Evolutionary conservation across 2,888 invertebrate genomes (phyloP), one percentile per base, ranked within the genome.

Genomic region (Mimumesa dahlbomi): DNA sequence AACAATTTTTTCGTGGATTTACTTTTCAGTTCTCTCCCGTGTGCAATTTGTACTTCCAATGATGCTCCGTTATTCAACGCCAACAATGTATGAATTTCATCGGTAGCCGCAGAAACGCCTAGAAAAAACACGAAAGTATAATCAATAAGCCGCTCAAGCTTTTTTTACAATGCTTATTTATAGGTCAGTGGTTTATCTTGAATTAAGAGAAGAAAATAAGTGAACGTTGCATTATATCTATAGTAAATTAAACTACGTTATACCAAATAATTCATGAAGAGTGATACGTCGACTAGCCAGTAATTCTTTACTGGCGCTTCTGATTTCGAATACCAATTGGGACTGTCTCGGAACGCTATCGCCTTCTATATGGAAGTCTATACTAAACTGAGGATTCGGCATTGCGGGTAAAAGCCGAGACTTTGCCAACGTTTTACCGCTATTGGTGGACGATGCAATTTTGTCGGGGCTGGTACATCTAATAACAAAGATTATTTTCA

Each of bases 181-280:
- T n/a, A n/a, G n/a, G n/a, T n/a, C n/a, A n/a, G n/a, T n/a, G n/a
- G n/a, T n/a, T n/a, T n/a, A n/a, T n/a, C n/a, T n/a, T n/a, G n/a
- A 25, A 25, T 22, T 11, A 18, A 53, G 40, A n/a, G 11, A 38
- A 18, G 14, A 31, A 2, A 5, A 21, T n/a, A n/a, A n/a, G n/a
- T n/a, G n/a, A n/a, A n/a, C n/a, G n/a, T n/a, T n/a, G n/a, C n/a
- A n/a, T n/a, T n/a, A 31, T 18, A 6, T 36, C 2, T 14, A 18
- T 9, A 43, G 11, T 7, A 18, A 21, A 34, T 29, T 43, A 25
- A 2, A 14, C 18, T 45, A 13, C 36, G 11, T n/a, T n/a, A 22
- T 77, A 91, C 91, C 91, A 52, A 91, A 84, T 21, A 91, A 85
- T 56, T 90, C 89, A 19, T 90, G 89, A 13, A 91, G 79, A 1